phyloP scores from a whole-genome alignment of 2,888 invertebrate species.

The Conus canariensis region DNA sequence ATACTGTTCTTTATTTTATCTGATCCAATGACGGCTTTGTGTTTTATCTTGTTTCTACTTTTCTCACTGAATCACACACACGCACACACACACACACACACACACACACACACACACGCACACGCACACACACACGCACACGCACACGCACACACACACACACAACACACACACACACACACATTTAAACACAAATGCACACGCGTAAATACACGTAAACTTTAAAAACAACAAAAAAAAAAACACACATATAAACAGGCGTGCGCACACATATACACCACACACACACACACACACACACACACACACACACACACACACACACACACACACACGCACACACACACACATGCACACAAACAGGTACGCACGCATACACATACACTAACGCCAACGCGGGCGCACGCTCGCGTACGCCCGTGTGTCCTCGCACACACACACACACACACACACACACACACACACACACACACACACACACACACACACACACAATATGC shows the following conservation, averaged over 20 bases:
- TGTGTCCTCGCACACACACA: not conserved
- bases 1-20: too few species aligned
- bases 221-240: too few species aligned
- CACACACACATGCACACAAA: not conserved
- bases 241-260: too few species aligned
- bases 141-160: not conserved
- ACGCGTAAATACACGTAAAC: too few species aligned
- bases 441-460: not conserved
- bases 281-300: not conserved
- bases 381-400: not conserved
- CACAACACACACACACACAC: not conserved
- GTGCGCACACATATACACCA: too few species aligned
- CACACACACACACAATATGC: not conserved
- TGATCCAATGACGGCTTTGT: too few species aligned
- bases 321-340: slow-evolving; percentile 13
- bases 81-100: too few species aligned
- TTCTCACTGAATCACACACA: too few species aligned
- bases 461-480: not conserved
- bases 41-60: too few species aligned
- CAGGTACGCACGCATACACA: not conserved
- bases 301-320: not conserved
- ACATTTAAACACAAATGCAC: slow-evolving; percentile 13
- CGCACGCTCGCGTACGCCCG: not conserved
- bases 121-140: not conserved
- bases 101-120: too few species aligned